Evolutionary conservation across 2,888 invertebrate species (phyloP).

Genomic region (Congeria kusceri): DNA sequence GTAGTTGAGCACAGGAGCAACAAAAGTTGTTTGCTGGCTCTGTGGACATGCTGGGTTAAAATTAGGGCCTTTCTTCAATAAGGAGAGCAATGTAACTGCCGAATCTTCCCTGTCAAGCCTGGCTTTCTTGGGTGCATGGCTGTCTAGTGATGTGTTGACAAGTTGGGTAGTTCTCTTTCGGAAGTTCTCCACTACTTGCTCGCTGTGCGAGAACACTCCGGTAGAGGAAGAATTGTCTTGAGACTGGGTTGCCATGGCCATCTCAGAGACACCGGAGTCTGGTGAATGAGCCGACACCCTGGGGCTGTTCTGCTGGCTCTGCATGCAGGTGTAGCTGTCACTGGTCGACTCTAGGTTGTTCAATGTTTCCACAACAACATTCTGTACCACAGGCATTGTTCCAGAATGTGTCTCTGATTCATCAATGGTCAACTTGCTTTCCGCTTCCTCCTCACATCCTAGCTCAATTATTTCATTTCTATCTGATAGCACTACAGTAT

Average conservation of each 20-base stretch:
- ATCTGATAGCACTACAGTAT: neutral
- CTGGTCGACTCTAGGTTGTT: slow-evolving; percentile 59
- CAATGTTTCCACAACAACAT: slow-evolving; percentile 78
- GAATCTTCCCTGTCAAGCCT: slow-evolving; percentile 67
- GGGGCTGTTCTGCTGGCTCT: slow-evolving; percentile 77
- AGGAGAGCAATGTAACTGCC: slow-evolving; percentile 75
- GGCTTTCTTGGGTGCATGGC: slow-evolving; percentile 21
- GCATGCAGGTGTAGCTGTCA: slow-evolving; percentile 70
- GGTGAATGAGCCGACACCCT: slow-evolving; percentile 40
- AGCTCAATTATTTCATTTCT: too few relatives aligned
- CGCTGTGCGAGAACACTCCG: slow-evolving; percentile 14
- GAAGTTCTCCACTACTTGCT: neutral
- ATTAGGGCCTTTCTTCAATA: slow-evolving; percentile 76
- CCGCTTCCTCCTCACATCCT: neutral
- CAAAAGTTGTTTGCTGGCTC: neutral
- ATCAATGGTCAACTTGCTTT: neutral
- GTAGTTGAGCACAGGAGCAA: neutral
- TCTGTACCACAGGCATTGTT: slow-evolving; percentile 25
- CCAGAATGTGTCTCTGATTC: neutral
- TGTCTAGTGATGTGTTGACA: neutral
- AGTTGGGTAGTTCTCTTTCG: slow-evolving; percentile 10
- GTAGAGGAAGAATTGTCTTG: slow-evolving; percentile 39
- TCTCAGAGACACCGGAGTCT: slow-evolving; percentile 67
- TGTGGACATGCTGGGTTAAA: slow-evolving; percentile 73
- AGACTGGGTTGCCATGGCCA: slow-evolving; percentile 27